Evolutionary conservation across 2,888 invertebrate genomes (phyloP).

Genomic region (Netelia virgata): DNA sequence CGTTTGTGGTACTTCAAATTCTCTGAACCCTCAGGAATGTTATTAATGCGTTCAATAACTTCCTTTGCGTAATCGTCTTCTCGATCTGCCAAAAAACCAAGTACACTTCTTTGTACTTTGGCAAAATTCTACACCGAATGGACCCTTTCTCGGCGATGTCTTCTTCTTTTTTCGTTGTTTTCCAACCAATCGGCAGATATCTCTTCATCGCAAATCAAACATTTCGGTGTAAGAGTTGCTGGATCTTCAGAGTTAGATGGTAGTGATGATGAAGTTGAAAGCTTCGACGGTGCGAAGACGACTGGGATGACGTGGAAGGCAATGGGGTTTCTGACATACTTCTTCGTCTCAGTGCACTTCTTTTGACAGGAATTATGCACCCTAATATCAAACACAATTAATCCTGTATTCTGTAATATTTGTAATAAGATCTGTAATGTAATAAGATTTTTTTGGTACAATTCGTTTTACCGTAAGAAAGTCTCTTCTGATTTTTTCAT

Average conservation of each 20-base stretch:
- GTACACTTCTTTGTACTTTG: constrained; percentile 18
- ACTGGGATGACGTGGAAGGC: constrained; percentile 19
- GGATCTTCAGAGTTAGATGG: neutral
- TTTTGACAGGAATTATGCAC: constrained; percentile 13
- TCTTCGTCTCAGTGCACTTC: constrained; percentile 7
- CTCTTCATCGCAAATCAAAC: constrained; percentile 36
- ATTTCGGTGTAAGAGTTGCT: constrained; percentile 26
- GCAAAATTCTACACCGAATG: constrained; percentile 20
- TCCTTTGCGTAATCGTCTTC: constrained; percentile 21
- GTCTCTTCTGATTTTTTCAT: neutral
- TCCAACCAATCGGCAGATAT: constrained; percentile 2
- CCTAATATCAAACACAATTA: constrained; percentile 18
- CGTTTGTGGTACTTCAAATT: constrained; percentile 32
- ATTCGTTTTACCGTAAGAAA: no score
- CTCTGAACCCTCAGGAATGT: constrained; percentile 21
- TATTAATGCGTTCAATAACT: constrained; percentile 35
- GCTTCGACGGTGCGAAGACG: neutral
- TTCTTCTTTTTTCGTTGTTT: neutral
- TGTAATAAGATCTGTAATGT: neutral
- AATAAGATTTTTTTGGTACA: no score
- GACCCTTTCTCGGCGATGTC: neutral
- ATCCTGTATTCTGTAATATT: constrained; percentile 5
- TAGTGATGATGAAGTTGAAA: constrained; percentile 16
- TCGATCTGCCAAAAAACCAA: constrained; percentile 18
- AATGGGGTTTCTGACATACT: neutral